Base-by-base conservation (phyloP, 2,797 vertebrate genomes). In the Botia almorhae region DNA sequence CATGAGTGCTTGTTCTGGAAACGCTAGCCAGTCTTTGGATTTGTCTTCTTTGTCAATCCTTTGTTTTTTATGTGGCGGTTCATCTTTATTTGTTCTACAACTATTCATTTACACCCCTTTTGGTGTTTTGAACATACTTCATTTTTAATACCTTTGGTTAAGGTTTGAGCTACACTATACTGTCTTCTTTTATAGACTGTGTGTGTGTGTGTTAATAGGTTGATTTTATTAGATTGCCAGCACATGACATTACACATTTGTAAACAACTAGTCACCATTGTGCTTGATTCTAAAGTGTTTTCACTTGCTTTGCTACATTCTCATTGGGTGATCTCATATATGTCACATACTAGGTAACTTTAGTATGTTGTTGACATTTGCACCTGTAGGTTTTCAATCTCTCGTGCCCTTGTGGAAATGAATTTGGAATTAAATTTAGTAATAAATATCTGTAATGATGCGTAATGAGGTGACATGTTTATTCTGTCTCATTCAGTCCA, bases 401-500 rank as follows among this genome's bases (percentile, higher is more conserved):
- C 39, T 43, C 0, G 39, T 6, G 1, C 39, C 39, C 39, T 43
- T 6, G 1, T 43, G 39, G 39, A 33, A 36, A 17, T 17, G 6
- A 36, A 36, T 65, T 17, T n/a, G 6, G 2, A 19, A 8, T 12
- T 10, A 13, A 48, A 48, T 33, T 17, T 23, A 11, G 7, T 23
- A 21, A 21, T 58, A 23, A 2, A 58, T 13, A 21, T 21, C 56
- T 58, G 19, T 23, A 23, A 23, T 58, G 53, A 19, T 10, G 13
- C 23, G 19, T 23, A 23, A 23, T 58, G 53, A 19, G 2, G 13
- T 63, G 2, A 68, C 13, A 0, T 0, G 0, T 26, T 1, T 0
- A 60, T 1, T n/a, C 4, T 83, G 0, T 76, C 0, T 73, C 14
- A 0, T 16, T 77, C 82, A 99, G 98, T 65, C 97, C 97, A 1